Evolutionary conservation across 1,140 invertebrate genomes (phyloP).

Genomic region (Drosophila azteca): DNA sequence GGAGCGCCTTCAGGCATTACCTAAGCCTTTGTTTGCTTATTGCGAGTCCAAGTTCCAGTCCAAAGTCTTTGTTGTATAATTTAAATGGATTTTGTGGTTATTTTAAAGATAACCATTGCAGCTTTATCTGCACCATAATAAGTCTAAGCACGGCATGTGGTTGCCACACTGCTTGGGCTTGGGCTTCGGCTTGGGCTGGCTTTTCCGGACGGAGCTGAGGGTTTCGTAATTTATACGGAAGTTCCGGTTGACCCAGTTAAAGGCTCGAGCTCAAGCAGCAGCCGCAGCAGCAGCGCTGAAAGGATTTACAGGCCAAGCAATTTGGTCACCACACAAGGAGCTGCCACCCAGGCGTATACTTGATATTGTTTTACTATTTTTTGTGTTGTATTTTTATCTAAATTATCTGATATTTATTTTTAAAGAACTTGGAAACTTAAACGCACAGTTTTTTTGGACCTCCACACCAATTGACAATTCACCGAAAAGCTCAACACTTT

Average conservation of each 20-base stretch:
- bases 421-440: conserved; percentile 3
- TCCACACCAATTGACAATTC: conserved; percentile 47
- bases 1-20: conserved; percentile 14
- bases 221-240: conserved; percentile 51
- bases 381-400: no score
- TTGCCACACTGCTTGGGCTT: no score
- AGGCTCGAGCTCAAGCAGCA: no score
- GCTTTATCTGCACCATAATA: conserved; percentile 56
- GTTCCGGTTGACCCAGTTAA: conserved; percentile 74
- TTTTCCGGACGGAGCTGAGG: neutral
- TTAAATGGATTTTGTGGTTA: conserved; percentile 77
- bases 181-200: no score
- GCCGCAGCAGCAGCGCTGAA: conserved; percentile 24
- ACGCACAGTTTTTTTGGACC: conserved; percentile 6
- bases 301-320: conserved; percentile 58
- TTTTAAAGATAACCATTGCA: conserved; percentile 74
- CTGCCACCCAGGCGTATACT: conserved; percentile 11
- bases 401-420: neutral
- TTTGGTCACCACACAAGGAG: conserved; percentile 22
- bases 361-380: neutral
- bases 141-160: conserved; percentile 45
- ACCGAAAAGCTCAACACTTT: conserved; percentile 63
- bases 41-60: conserved; percentile 7
- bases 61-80: conserved; percentile 62
- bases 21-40: conserved; percentile 53